These are phyloP conservation scores for Macrosiphum euphorbiae DNA, from an alignment of 2,888 invertebrate species.

Conservation along the genomic window DNA sequence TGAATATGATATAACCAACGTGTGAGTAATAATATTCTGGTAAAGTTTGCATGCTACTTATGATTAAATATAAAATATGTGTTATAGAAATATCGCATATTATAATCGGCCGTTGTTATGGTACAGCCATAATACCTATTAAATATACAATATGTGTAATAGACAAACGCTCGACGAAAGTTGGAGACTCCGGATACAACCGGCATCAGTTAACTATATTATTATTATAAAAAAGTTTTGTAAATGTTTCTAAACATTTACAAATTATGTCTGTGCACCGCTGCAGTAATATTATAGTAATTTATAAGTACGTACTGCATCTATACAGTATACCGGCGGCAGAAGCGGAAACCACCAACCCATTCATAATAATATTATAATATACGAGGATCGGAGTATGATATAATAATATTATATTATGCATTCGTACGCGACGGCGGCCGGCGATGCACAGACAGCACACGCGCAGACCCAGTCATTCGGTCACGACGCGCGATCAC, in stretches of 20 bases:
- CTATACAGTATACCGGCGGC: neutral
- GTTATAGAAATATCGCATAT: neutral
- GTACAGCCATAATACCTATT: neutral
- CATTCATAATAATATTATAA: constrained; percentile 6
- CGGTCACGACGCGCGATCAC: constrained; percentile 42
- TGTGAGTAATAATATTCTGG: neutral
- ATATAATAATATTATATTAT: neutral
- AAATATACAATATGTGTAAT: neutral
- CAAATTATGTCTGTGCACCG: neutral
- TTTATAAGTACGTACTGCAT: neutral
- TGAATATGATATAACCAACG: neutral
- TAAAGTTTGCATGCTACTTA: constrained; percentile 10
- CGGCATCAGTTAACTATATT: neutral
- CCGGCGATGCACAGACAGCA: neutral
- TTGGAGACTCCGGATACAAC: neutral
- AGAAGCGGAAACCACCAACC: neutral
- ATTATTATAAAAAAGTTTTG: neutral
- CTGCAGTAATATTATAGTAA: neutral
- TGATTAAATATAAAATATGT: neutral
- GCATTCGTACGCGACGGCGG: neutral
- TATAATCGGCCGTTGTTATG: neutral
- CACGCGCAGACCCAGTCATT: constrained; percentile 27
- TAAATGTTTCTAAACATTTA: neutral
- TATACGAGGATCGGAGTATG: neutral
- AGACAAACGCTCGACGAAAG: neutral